Percentiles rank a stretch among this genome's conserved stretches.
Conservation (phyloP, 92 coral and sea anemone genomes). For the Paramuricea clavata region DNA sequence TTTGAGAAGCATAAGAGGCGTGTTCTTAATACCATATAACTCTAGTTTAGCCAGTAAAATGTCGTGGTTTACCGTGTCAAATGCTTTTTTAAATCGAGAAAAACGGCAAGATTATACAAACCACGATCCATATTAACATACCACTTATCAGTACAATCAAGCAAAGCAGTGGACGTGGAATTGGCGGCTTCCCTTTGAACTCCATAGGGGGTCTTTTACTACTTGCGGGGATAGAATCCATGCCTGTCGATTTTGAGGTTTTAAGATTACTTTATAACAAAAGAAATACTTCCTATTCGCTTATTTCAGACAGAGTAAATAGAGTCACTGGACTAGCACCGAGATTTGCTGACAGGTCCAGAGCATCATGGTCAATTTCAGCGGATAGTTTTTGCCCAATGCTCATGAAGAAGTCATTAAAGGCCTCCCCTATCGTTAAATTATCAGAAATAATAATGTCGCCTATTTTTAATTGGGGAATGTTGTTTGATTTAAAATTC, state of each 20-base stretch:
- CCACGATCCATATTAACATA: too few species aligned
- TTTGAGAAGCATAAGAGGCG: too few species aligned
- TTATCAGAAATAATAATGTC: slow-evolving; percentile 41
- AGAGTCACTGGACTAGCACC: too few species aligned
- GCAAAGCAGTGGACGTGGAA: too few species aligned
- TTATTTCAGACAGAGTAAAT: background rate
- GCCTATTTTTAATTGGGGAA: slow-evolving; percentile 21
- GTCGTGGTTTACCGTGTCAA: too few species aligned
- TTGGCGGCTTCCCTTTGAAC: too few species aligned
- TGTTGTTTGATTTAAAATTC: slow-evolving; percentile 22
- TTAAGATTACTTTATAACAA: background rate
- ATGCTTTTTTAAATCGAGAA: too few species aligned
- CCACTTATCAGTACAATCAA: too few species aligned
- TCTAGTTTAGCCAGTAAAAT: too few species aligned
- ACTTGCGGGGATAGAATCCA: slow-evolving; percentile 21
- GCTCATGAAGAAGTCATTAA: slow-evolving; percentile 58
- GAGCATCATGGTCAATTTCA: background rate
- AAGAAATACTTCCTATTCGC: background rate
- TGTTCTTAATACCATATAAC: too few species aligned
- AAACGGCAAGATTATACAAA: too few species aligned
- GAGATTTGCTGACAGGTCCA: background rate
- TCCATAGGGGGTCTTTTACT: too few species aligned
- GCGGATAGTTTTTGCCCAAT: slow-evolving; percentile 45
- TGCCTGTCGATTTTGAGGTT: slow-evolving; percentile 1
- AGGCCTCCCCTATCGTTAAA: slow-evolving; percentile 35